Evolutionary conservation across 1,140 invertebrate genomes (phyloP).

Genomic region (Maniola jurtina): DNA sequence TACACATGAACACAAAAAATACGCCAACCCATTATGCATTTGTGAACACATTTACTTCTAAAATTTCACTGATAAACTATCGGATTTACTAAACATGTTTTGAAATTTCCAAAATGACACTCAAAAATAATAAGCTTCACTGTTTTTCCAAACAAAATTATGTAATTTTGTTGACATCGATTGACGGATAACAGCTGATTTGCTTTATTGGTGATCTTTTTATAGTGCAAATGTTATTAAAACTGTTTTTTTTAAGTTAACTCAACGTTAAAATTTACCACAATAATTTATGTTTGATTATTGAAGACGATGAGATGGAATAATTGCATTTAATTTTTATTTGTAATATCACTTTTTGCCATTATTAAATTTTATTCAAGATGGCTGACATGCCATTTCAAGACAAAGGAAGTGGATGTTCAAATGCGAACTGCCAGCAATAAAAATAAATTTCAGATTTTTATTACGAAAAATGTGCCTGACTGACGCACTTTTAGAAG

Average conservation of each 20-base stretch:
- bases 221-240: conserved; percentile 37
- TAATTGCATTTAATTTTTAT: conserved; percentile 60
- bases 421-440: conserved; percentile 31
- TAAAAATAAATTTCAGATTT: too few relatives aligned
- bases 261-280: conserved; percentile 43
- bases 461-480: too few relatives aligned
- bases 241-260: conserved; percentile 35
- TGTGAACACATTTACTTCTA: conserved; percentile 52
- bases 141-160: conserved; percentile 79
- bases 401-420: conserved; percentile 35
- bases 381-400: conserved; percentile 49
- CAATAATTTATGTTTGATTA: conserved; percentile 50
- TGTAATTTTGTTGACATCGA: conserved; percentile 79
- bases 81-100: conserved; percentile 52
- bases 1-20: conserved; percentile 57
- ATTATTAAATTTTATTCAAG: conserved; percentile 70
- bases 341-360: conserved; percentile 62
- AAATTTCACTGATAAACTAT: conserved; percentile 56
- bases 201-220: conserved; percentile 74
- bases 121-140: conserved; percentile 64
- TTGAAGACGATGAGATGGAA: conserved; percentile 38
- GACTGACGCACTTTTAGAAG: too few relatives aligned
- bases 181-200: conserved; percentile 79
- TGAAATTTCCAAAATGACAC: conserved; percentile 68
- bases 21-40: conserved; percentile 44